Conservation (phyloP, 2,113 vertebrate genomes). For the Collichthys lucidus region DNA sequence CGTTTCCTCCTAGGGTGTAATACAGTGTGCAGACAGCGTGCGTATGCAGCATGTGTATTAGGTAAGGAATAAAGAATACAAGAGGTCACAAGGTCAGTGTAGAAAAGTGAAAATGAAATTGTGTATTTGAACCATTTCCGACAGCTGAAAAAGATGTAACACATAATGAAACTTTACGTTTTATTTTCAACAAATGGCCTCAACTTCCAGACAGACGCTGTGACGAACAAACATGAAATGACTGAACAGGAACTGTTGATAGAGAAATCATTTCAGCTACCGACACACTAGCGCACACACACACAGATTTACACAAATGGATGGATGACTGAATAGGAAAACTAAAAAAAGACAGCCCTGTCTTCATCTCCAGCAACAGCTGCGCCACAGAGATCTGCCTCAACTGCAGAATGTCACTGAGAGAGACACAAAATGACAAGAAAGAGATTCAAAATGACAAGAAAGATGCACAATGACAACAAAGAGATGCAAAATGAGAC, state of each 20-base stretch:
- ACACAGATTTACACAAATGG: neutral
- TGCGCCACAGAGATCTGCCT: too few relatives aligned
- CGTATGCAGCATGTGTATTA: neutral
- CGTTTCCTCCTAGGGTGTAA: neutral
- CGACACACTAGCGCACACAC: neutral
- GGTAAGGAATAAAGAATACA: conserved; percentile 17
- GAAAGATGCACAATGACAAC: too few relatives aligned
- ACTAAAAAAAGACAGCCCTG: neutral
- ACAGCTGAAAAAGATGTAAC: neutral
- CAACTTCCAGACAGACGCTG: neutral
- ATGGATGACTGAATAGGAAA: conserved; percentile 6
- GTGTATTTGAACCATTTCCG: conserved; percentile 25
- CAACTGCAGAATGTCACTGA: neutral
- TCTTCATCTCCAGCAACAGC: conserved; percentile 10
- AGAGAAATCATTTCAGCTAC: neutral
- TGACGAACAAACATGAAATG: conserved; percentile 12
- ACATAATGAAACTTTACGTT: neutral
- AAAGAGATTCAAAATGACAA: neutral
- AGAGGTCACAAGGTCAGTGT: conserved; percentile 6
- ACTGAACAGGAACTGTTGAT: conserved; percentile 2
- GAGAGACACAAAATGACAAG: neutral
- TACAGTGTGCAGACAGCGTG: neutral
- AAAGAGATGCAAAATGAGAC: too few relatives aligned
- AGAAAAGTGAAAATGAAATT: conserved; percentile 33
- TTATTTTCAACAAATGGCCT: conserved; percentile 12